Base-by-base conservation (phyloP, 2,888 invertebrate genomes). In the Trichopria drosophilae region DNA sequence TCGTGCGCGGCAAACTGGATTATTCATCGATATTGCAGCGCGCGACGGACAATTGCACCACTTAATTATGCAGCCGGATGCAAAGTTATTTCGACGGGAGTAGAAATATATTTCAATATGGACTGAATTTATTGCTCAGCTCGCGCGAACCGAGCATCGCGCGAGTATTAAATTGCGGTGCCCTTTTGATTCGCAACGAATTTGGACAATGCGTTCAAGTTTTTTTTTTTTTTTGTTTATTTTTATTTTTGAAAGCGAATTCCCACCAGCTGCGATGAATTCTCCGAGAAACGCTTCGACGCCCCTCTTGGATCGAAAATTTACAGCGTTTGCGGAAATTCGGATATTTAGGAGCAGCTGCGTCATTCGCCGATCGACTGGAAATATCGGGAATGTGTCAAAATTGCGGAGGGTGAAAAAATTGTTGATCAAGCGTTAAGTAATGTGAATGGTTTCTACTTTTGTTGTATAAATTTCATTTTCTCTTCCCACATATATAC, bases 51-150 rank as follows among this genome's bases (percentile, higher is more conserved):
- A 62, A 65, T 63, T 57, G 48, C 47, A 36, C 59, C 57, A 59
- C 60, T 64, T 64, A 65, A 64, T 64, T 65, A 64, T 64, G 62
- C 58, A 36, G n/a, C 51, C 40, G 47, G 54, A 41, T 29, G 29
- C 18, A 16, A 26, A 50, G 43, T 50, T 50, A 50, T 50, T 50
- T 43, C 36, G 22, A 13, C 26, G 28, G 12, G 28, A 12, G 42
- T 37, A 18, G 43, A 44, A 50, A 43, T 50, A 50, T 44, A 44
- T 50, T 50, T 32, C 20, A 16, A 13, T 18, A 44, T 10, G 31
- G 43, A 22, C 13, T 39, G 31, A 37, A 39, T 46, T 46, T 46
- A 37, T 46, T 19, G 36, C 36, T 22, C 28, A 22, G 23, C 42
- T 31, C 32, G 42, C 31, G 15, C 31, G 5, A 24, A 42, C 18